Evolutionary conservation across 2,797 vertebrate species (phyloP).

Genomic region (Chelon labrosus): DNA sequence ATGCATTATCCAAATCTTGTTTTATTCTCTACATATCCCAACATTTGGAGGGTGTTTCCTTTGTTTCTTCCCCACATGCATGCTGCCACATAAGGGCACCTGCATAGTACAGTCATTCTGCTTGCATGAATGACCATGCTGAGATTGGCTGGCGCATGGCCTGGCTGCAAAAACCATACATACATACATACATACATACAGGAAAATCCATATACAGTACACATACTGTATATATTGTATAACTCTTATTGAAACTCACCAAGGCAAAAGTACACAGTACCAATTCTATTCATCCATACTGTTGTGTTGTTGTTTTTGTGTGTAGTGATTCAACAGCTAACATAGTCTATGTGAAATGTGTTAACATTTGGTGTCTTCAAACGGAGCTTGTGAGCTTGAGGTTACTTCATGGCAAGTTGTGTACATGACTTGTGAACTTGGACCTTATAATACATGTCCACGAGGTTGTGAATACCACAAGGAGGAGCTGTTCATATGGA

Average conservation of each 20-base stretch:
- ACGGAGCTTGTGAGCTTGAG: no score
- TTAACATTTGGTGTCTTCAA: no score
- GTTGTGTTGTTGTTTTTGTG: neutral
- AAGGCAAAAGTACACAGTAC: neutral
- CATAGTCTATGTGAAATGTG: neutral
- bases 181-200: neutral
- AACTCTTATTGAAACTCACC: neutral
- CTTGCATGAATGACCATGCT: slow-evolving; percentile 32
- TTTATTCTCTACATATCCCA: neutral
- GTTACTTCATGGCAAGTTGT: no score
- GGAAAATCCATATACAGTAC: neutral
- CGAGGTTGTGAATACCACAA: no score
- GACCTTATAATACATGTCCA: no score
- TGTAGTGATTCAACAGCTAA: neutral
- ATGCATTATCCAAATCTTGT: neutral
- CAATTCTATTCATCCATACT: neutral
- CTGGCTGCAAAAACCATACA: slow-evolving; percentile 23
- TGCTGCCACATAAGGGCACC: slow-evolving; percentile 9
- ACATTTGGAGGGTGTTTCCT: neutral
- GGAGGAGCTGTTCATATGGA: no score
- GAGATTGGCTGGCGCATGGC: slow-evolving; percentile 36
- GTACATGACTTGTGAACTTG: no score
- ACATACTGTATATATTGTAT: no score
- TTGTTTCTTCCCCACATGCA: slow-evolving; percentile 24
- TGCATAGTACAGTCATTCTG: neutral